phyloP scores from a whole-genome alignment of 1,140 invertebrate species.

The Drosophila pectinifera region DNA sequence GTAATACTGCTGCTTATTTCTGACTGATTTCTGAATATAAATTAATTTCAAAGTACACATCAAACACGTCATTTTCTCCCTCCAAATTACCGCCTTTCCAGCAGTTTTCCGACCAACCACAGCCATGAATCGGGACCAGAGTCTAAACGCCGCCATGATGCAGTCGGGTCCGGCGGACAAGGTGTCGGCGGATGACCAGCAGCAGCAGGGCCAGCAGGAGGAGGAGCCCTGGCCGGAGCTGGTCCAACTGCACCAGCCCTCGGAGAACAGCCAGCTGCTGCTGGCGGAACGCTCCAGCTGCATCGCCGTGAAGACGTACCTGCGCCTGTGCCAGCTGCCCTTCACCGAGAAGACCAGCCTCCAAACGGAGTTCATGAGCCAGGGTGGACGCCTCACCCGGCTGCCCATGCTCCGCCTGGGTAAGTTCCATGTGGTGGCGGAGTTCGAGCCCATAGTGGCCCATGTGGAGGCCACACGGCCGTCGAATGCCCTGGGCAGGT shows the following conservation, averaged over 20 bases:
- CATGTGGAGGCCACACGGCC: slow-evolving; percentile 91
- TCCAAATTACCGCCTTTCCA: slow-evolving; percentile 2
- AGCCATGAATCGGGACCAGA: slow-evolving; percentile 14
- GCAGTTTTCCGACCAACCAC: too few species aligned
- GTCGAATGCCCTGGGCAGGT: neutral
- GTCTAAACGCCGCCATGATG: slow-evolving; percentile 2
- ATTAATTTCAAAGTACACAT: neutral
- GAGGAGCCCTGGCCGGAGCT: slow-evolving; percentile 89
- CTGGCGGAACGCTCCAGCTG: slow-evolving; percentile 95
- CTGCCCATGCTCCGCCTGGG: slow-evolving; percentile 94
- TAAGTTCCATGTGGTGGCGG: slow-evolving; percentile 90
- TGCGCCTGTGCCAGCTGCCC: slow-evolving; percentile 95
- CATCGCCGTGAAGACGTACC: slow-evolving; percentile 94
- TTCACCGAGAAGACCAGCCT: slow-evolving; percentile 90
- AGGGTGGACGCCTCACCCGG: slow-evolving; percentile 90
- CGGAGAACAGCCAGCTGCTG: slow-evolving; percentile 94
- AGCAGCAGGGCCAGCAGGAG: neutral
- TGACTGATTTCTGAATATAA: too few species aligned
- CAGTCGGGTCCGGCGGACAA: too few species aligned
- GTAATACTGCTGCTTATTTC: too few species aligned
- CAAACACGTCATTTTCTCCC: neutral
- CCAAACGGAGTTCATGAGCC: slow-evolving; percentile 98
- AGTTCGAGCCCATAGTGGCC: slow-evolving; percentile 94
- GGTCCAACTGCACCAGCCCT: slow-evolving; percentile 93
- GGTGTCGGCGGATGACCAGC: too few species aligned